These are phyloP conservation scores for Drosophila koepferae DNA, from an alignment of 2,888 invertebrate species.

Conservation along the genomic window DNA sequence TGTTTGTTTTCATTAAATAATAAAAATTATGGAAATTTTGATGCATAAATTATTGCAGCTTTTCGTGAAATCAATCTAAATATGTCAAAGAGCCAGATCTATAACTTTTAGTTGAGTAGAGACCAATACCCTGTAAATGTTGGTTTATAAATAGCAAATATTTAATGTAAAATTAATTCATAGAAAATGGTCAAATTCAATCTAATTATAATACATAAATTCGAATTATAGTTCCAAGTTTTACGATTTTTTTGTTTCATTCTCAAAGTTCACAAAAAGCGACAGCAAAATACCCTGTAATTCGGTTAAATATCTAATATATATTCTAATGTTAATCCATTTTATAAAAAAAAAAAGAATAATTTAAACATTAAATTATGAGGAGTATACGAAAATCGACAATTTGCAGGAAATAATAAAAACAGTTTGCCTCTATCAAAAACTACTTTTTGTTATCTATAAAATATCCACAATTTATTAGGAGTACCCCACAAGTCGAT, in stretches of 20 bases:
- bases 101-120: background rate
- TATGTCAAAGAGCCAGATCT: conserved; percentile 35
- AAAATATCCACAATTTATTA: background rate
- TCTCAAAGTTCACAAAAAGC: background rate
- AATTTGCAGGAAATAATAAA: background rate
- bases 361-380: no score
- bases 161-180: background rate
- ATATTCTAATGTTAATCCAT: no score
- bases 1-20: conserved; percentile 57
- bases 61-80: conserved; percentile 35
- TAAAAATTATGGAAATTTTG: conserved; percentile 34
- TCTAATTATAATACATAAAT: background rate
- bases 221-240: background rate
- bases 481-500: conserved; percentile 1
- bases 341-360: no score
- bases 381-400: background rate
- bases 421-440: background rate
- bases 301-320: no score
- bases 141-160: background rate
- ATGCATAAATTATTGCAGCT: conserved; percentile 15
- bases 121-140: conserved; percentile 4
- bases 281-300: background rate
- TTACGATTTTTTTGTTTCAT: background rate
- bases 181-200: background rate
- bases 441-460: background rate